Conservation (phyloP, 2,888 invertebrate genomes). For the Hymenopus coronatus region DNA sequence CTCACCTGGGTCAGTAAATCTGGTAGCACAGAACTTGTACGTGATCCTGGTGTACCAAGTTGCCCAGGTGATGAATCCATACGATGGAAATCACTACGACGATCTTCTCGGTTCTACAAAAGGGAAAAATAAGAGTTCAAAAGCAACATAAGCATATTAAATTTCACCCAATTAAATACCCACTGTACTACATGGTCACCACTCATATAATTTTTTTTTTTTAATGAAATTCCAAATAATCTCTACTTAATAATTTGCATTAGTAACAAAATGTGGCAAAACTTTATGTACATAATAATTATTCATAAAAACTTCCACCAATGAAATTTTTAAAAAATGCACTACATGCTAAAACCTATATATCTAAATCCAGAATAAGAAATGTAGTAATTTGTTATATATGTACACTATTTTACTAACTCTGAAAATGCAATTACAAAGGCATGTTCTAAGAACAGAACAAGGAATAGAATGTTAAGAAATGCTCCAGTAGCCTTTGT, state of each 20-base stretch:
- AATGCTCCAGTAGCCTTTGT: neutral
- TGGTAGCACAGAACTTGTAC: conserved; percentile 90
- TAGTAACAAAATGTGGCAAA: no score
- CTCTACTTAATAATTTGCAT: no score
- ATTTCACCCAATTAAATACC: no score
- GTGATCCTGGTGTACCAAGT: conserved; percentile 53
- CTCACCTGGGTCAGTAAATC: conserved; percentile 90
- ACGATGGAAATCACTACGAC: conserved; percentile 54
- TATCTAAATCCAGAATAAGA: no score
- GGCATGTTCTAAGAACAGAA: neutral
- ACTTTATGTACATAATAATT: no score
- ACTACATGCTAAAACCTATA: no score
- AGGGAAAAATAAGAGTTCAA: neutral
- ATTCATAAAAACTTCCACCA: no score
- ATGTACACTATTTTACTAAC: neutral
- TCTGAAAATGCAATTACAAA: neutral
- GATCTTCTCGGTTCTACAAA: conserved; percentile 38
- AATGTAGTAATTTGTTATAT: no score
- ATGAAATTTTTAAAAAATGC: no score
- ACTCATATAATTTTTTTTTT: no score
- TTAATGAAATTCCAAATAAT: no score
- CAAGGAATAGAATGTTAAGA: neutral
- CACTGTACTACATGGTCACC: no score
- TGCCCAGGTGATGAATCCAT: conserved; percentile 51
- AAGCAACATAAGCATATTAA: neutral